phyloP scores from a whole-genome alignment of 64 coral and sea anemone genomes.

The Trachythela sp. region DNA sequence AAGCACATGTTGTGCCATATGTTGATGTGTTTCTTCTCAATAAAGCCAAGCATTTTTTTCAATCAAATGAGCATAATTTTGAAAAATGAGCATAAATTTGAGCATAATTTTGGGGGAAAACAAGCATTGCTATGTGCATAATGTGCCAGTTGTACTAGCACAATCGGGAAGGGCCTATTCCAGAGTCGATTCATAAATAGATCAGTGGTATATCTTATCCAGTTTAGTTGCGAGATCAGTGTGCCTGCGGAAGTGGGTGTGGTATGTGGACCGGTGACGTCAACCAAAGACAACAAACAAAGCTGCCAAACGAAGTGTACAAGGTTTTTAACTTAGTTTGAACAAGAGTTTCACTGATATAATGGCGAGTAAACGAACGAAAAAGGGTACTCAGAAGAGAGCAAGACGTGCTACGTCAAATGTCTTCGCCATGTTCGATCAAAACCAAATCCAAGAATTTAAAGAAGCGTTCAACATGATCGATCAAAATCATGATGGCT shows the following conservation, averaged over 20 bases:
- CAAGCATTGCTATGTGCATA: no score
- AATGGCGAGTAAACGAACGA: constrained; percentile 67
- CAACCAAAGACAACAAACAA: background rate
- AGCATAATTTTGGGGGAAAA: no score
- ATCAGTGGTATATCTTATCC: no score
- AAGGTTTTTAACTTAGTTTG: background rate
- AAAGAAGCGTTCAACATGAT: constrained; percentile 73
- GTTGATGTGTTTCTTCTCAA: no score
- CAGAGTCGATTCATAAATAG: no score
- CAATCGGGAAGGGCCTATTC: no score
- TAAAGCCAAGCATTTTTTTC: no score
- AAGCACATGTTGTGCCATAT: no score
- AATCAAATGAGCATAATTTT: no score
- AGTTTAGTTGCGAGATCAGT: background rate
- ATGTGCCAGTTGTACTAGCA: no score
- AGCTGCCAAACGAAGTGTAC: background rate
- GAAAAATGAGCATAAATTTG: no score
- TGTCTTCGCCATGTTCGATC: constrained; percentile 65
- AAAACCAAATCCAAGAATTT: constrained; percentile 69
- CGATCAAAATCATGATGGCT: constrained; percentile 63
- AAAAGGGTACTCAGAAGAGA: constrained; percentile 59
- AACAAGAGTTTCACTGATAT: background rate
- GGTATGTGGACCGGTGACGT: background rate
- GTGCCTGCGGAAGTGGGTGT: background rate
- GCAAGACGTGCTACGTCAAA: constrained; percentile 52